Percentiles rank a stretch among this genome's conserved stretches.
Evolutionary conservation across 2,113 vertebrate genomes (phyloP).

Genomic region (Thomomys bottae): DNA sequence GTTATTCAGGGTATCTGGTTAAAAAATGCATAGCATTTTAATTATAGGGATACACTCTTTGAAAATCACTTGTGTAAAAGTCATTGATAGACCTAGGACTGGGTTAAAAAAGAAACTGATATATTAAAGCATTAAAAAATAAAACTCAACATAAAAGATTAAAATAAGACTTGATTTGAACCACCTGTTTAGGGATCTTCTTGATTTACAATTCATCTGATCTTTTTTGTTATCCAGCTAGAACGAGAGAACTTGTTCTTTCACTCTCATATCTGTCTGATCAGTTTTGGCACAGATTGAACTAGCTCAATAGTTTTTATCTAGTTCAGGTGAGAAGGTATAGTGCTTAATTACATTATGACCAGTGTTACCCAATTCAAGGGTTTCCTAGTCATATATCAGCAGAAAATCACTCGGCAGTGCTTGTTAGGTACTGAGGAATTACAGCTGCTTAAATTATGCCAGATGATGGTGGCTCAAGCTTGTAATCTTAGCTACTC

Average conservation of each 20-base stretch:
- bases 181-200: conserved; percentile 29
- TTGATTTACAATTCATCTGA: conserved; percentile 12
- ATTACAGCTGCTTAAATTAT: not conserved
- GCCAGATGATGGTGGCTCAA: no score
- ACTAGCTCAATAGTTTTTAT: conserved; percentile 13
- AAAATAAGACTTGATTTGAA: conserved; percentile 30
- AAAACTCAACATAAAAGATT: not conserved
- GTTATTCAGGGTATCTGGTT: not conserved
- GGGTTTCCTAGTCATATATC: not conserved
- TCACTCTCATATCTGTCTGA: not conserved
- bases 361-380: not conserved
- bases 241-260: conserved; percentile 25
- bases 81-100: conserved; percentile 11
- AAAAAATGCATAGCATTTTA: conserved; percentile 1
- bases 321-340: conserved; percentile 4
- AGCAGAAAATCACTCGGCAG: conserved; percentile 22
- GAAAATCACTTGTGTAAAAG: not conserved
- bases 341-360: not conserved
- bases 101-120: not conserved
- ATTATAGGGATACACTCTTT: not conserved
- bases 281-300: not conserved
- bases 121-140: not conserved
- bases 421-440: not conserved
- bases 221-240: conserved; percentile 11
- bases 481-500: no score